These are phyloP conservation scores for Mayetiola destructor DNA, from an alignment of 2,888 invertebrate genomes.

Conservation along the genomic window DNA sequence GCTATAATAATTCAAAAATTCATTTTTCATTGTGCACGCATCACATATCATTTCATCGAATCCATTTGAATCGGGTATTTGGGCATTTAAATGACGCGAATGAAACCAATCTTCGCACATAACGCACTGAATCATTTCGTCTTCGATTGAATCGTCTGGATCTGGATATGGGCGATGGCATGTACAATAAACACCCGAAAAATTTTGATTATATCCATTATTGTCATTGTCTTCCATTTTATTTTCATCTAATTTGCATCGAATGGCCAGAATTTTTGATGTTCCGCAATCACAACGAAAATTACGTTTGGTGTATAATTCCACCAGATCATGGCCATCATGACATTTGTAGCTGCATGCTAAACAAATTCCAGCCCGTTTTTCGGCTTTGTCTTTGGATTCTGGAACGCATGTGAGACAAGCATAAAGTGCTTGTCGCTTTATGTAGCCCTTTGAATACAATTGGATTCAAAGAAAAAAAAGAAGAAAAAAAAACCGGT, in stretches of 20 bases:
- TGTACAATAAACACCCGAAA: slow-evolving; percentile 77
- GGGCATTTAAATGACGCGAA: slow-evolving; percentile 52
- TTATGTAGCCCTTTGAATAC: slow-evolving; percentile 61
- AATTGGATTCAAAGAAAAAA: not conserved
- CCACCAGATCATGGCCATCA: slow-evolving; percentile 86
- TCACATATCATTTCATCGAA: slow-evolving; percentile 76
- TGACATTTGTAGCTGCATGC: slow-evolving; percentile 92
- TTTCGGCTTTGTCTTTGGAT: slow-evolving; percentile 41
- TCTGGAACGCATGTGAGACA: slow-evolving; percentile 78
- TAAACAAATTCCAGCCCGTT: slow-evolving; percentile 74
- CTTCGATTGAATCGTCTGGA: slow-evolving; percentile 62
- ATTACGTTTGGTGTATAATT: slow-evolving; percentile 90
- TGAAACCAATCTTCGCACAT: slow-evolving; percentile 97
- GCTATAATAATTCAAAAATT: slow-evolving; percentile 59
- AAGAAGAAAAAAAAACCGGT: not conserved
- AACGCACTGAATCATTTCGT: slow-evolving; percentile 92
- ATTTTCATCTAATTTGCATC: slow-evolving; percentile 51
- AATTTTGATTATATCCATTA: slow-evolving; percentile 88
- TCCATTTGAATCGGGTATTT: slow-evolving; percentile 42
- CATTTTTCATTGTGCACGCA: slow-evolving; percentile 57
- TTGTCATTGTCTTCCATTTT: slow-evolving; percentile 45
- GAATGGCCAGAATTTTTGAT: slow-evolving; percentile 49
- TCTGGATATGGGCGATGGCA: slow-evolving; percentile 93
- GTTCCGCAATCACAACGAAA: slow-evolving; percentile 95
- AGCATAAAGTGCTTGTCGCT: slow-evolving; percentile 86